Evolutionary conservation across 2,113 vertebrate genomes (phyloP).

Genomic region (Gasterosteus nipponicus): DNA sequence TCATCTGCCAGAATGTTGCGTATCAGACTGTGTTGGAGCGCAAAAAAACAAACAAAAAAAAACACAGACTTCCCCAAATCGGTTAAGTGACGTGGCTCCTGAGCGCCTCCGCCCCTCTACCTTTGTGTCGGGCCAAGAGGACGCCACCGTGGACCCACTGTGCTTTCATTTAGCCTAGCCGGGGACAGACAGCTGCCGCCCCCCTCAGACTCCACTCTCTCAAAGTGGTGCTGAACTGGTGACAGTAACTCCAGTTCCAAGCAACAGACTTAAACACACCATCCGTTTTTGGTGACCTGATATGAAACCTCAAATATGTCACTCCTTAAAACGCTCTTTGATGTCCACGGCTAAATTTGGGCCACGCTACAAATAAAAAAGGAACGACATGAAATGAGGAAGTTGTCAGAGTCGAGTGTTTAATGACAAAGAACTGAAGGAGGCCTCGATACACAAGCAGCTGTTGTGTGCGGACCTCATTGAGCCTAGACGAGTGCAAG

Average conservation of each 20-base stretch:
- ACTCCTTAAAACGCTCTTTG: background rate
- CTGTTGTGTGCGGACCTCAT: background rate
- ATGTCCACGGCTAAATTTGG: background rate
- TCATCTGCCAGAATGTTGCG: slow-evolving; percentile 5
- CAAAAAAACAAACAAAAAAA: background rate
- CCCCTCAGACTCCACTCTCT: background rate
- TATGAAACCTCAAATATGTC: too few species aligned
- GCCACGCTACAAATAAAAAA: background rate
- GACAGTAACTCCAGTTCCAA: background rate
- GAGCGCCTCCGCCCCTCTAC: slow-evolving; percentile 2
- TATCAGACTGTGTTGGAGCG: background rate
- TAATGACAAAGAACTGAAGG: slow-evolving; percentile 17
- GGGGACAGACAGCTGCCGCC: slow-evolving; percentile 52
- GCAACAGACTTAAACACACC: background rate
- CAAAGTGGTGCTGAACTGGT: background rate
- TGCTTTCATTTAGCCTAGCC: slow-evolving; percentile 44
- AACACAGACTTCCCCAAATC: slow-evolving; percentile 17
- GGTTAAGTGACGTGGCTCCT: background rate
- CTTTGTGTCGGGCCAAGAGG: slow-evolving; percentile 30
- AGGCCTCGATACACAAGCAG: slow-evolving; percentile 18
- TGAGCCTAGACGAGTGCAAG: background rate
- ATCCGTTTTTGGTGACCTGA: background rate
- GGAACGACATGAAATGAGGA: background rate
- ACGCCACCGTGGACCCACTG: slow-evolving; percentile 38
- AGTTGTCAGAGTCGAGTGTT: background rate